Evolutionary conservation across 1,140 invertebrate species (phyloP).

Genomic region (Drosophila aff.): DNA sequence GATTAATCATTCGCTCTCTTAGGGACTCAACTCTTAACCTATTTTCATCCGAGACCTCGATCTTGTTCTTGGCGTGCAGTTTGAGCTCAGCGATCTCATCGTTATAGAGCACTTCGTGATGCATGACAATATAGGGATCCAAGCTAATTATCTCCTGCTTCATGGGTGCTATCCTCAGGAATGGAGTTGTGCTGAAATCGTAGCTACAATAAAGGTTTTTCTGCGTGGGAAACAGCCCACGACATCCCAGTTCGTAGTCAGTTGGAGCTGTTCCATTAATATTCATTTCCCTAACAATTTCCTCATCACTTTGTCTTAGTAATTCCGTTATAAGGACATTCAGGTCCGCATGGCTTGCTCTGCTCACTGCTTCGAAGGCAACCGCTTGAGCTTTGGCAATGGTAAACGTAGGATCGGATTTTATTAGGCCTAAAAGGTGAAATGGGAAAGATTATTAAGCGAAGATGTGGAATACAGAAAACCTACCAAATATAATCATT

Average conservation of each 20-base stretch:
- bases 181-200: slow-evolving; percentile 89
- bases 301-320: slow-evolving; percentile 6
- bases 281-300: slow-evolving; percentile 26
- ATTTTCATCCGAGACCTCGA: slow-evolving; percentile 86
- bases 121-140: slow-evolving; percentile 94
- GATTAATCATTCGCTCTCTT: slow-evolving; percentile 89
- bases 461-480: rapidly evolving
- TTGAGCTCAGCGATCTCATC: slow-evolving; percentile 95
- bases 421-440: neutral
- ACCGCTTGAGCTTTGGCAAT: neutral
- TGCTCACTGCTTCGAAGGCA: neutral
- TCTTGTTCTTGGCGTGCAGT: slow-evolving; percentile 92
- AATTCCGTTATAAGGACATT: slow-evolving; percentile 1
- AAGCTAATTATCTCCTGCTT: slow-evolving; percentile 95
- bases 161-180: slow-evolving; percentile 92
- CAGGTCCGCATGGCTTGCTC: neutral
- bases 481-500: slow-evolving; percentile 26
- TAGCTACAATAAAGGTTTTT: slow-evolving; percentile 92
- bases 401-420: neutral
- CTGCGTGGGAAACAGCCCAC: slow-evolving; percentile 89
- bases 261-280: slow-evolving; percentile 10
- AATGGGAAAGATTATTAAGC: too few species aligned
- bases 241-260: slow-evolving; percentile 92
- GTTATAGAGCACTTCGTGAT: slow-evolving; percentile 94
- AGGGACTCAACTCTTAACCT: slow-evolving; percentile 72